Evolutionary conservation across 2,888 invertebrate genomes (phyloP).

Genomic region (Arctia plantaginis): DNA sequence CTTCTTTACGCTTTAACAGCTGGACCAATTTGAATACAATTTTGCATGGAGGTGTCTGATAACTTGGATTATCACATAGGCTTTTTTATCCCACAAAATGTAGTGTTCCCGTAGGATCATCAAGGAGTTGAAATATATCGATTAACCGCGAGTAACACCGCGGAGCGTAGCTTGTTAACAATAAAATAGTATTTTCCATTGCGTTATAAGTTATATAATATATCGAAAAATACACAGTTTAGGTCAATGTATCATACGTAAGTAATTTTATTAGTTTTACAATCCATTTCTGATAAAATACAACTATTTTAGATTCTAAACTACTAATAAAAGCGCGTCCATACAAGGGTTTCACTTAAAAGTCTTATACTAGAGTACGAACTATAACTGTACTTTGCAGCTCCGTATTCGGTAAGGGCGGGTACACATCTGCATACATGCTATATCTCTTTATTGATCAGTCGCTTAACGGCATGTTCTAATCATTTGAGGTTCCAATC

Average conservation of each 20-base stretch:
- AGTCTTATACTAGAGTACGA: slow-evolving; percentile 3
- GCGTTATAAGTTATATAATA: not conserved
- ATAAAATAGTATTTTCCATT: not conserved
- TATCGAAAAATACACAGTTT: not conserved
- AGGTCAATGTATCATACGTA: not conserved
- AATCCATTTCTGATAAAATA: not conserved
- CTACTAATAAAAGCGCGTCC: slow-evolving; percentile 3
- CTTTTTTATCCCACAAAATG: no score
- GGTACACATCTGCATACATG: slow-evolving; percentile 60
- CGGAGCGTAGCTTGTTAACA: not conserved
- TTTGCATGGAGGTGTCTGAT: no score
- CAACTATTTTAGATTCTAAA: not conserved
- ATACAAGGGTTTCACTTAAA: slow-evolving; percentile 7
- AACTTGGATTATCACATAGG: no score
- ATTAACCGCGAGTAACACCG: no score
- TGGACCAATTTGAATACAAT: no score
- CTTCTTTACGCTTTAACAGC: no score
- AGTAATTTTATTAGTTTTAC: not conserved
- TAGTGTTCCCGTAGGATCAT: no score
- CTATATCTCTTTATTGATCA: slow-evolving; percentile 69
- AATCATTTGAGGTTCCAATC: slow-evolving; percentile 66
- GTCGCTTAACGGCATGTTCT: slow-evolving; percentile 54
- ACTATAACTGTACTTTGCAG: slow-evolving; percentile 16
- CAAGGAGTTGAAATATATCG: no score
- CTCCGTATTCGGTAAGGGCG: slow-evolving; percentile 55